Conservation (phyloP, 2,888 invertebrate species). For the Rhamphomyia laevipes region DNA sequence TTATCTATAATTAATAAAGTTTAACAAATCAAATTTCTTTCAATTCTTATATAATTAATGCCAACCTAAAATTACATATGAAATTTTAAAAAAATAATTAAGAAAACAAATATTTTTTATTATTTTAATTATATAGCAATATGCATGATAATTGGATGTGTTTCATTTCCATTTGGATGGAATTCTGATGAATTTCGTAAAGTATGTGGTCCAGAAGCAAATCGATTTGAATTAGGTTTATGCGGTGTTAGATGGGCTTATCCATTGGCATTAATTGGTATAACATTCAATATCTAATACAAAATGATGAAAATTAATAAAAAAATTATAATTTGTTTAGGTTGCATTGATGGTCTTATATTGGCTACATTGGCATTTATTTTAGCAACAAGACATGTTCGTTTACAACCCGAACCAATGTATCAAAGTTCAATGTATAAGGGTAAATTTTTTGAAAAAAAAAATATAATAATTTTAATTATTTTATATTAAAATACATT, state of each 20-base stretch:
- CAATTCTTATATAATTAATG: too few species aligned
- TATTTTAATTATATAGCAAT: constrained; percentile 64
- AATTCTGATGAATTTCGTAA: constrained; percentile 67
- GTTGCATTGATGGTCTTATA: constrained; percentile 73
- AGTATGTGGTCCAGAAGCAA: constrained; percentile 75
- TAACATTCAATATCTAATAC: not conserved
- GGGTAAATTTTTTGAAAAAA: constrained; percentile 35
- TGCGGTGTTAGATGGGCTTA: constrained; percentile 92
- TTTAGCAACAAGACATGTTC: constrained; percentile 78
- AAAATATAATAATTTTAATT: not conserved
- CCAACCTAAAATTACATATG: too few species aligned
- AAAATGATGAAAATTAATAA: too few species aligned
- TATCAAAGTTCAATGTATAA: constrained; percentile 59
- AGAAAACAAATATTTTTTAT: constrained; percentile 15
- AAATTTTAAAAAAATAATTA: too few species aligned
- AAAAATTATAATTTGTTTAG: constrained; percentile 10
- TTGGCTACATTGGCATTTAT: constrained; percentile 86
- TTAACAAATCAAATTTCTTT: too few species aligned
- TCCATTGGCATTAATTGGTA: constrained; percentile 74
- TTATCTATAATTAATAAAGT: too few species aligned
- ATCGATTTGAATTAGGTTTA: constrained; percentile 64
- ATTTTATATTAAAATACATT: not conserved
- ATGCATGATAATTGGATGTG: constrained; percentile 77
- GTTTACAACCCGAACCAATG: constrained; percentile 68
- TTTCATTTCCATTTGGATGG: constrained; percentile 87